Evolutionary conservation across 2,113 vertebrate species (phyloP), one percentile per base, ranked within the genome.

Genomic region (Plectropomus leopardus): DNA sequence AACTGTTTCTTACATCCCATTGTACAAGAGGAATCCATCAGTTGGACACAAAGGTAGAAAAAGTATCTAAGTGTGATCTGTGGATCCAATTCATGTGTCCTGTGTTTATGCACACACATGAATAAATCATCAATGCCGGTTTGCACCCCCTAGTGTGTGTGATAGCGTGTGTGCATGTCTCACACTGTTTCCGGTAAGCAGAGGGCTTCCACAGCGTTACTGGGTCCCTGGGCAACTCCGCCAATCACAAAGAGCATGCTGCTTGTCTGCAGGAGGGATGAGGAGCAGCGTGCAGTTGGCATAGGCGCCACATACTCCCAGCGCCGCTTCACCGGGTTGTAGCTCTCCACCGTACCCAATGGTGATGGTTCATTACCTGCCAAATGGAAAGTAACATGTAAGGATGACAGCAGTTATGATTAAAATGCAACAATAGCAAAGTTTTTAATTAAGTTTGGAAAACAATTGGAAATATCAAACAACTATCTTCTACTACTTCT

Each of bases 221-320:
- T 99, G 91, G 98, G 98, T 55, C 97, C 98, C 91, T 99, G 98
- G 13, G 96, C 95, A 50, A 99, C 98, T 9, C 98, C 98, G 0
- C 98, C 98, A 0, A 99, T 97, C 64, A 98, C 76, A 40, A 98
- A 97, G 40, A 99, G 95, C 92, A 96, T 94, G 83, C 91, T 87
- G 59, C 94, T 76, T 0, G 94, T 93, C 6, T 94, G 95, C 72
- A 97, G 93, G 75, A 96, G 95, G 34, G 97, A 95, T 48, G 97
- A 98, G 84, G 98, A 99, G 85, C 98, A 99, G 85, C 98, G 97
- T 0, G 96, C 97, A 0, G 95, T 97, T 28, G 97, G 97, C 94
- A 99, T 96, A 16, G 97, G 85, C 0, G 95, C 94, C 82, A 97
- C 90, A 0, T 57, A 92, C 84, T 99, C 98, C 98, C 98, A 99